Conservation (phyloP, 2,888 invertebrate species). For the Pristionchus fissidentatus region DNA sequence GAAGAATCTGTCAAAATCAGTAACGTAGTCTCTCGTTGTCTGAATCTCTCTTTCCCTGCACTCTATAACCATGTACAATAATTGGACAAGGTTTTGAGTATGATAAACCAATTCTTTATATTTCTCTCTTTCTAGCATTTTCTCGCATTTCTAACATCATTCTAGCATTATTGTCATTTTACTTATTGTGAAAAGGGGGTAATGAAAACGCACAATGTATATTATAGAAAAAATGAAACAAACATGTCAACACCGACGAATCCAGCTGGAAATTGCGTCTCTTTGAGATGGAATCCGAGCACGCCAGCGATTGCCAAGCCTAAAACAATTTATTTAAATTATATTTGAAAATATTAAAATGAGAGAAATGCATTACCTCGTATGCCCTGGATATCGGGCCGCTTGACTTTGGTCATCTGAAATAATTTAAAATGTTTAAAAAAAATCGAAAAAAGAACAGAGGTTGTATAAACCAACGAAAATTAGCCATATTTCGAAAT, state of each 20-base stretch:
- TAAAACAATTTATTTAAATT: too few relatives aligned
- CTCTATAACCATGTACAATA: not conserved
- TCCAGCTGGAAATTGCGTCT: not conserved
- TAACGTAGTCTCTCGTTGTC: not conserved
- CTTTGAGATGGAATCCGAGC: not conserved
- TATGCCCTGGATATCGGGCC: conserved; percentile 2
- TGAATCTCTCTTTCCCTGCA: not conserved
- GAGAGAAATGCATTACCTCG: not conserved
- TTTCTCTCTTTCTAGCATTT: too few relatives aligned
- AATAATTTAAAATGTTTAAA: not conserved
- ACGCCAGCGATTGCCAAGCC: not conserved
- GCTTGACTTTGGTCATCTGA: conserved; percentile 7
- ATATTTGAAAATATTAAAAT: not conserved
- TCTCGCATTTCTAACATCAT: too few relatives aligned
- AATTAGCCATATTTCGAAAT: too few relatives aligned
- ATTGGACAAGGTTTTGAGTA: not conserved
- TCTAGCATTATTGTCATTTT: too few relatives aligned
- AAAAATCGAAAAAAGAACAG: not conserved
- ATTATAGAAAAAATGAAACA: not conserved
- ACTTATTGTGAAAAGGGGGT: too few relatives aligned
- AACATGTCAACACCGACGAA: not conserved
- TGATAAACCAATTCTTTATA: too few relatives aligned
- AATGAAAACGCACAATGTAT: not conserved
- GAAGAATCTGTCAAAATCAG: not conserved
- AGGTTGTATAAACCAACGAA: not conserved